Evolutionary conservation across 2,888 invertebrate genomes (phyloP), one percentile per base, ranked within the genome.

Genomic region (Acronicta aceris): DNA sequence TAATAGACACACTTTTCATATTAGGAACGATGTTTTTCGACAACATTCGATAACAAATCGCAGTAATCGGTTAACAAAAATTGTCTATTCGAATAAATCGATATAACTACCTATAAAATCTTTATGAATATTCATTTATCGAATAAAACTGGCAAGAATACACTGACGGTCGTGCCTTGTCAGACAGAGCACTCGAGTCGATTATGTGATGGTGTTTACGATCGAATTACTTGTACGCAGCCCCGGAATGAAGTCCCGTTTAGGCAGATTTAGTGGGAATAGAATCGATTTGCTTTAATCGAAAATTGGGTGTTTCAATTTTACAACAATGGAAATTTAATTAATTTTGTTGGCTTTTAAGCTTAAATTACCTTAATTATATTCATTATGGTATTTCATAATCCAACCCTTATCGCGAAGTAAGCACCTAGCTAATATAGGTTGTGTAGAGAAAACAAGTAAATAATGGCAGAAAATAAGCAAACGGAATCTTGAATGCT

Each of bases 141-240:
- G 65, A 65, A 69, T 66, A 75, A 75, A 73, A 67, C 57, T 52
- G 59, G 30, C 56, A 56, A 65, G 72, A 75, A 59, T 65, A 68
- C 59, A 70, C 63, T 71, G 71, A 62, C 66, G 56, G 71, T 42
- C 67, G 64, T 68, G 67, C 74, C 70, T 74, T 74, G 89, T 90
- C 90, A 82, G 78, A 67, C 73, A 78, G 58, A 61, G 65, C 64
- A 62, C 54, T 83, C 75, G 81, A 84, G 83, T 87, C 93, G 88
- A 92, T 93, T 89, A 92, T 74, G 79, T 89, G 77, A 81, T 75
- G 65, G 79, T 84, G 84, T 93, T 93, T 93, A 93, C 85, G 92
- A 92, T 86, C 86, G 85, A 91, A 89, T 92, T 90, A 88, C 87
- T 89, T 87, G 90, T 78, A 73, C 72, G 71, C 69, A 74, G 71